phyloP scores from a whole-genome alignment of 2,797 vertebrate genomes.

The Gymnocypris eckloni region DNA sequence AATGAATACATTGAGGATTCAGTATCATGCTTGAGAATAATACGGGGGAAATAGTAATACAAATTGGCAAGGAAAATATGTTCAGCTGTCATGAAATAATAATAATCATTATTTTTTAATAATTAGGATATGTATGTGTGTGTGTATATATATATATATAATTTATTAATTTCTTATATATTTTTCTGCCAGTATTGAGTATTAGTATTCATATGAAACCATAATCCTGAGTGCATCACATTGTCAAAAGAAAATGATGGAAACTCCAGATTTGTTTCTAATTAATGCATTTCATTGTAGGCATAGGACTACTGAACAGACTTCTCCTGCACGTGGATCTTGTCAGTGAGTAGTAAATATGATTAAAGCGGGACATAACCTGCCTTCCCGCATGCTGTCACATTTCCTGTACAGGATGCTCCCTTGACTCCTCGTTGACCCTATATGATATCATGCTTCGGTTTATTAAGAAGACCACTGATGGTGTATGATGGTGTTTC shows the following conservation, averaged over 20 bases:
- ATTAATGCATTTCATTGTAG: neutral
- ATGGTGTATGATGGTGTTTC: conserved; percentile 16
- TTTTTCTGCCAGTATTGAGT: neutral
- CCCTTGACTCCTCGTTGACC: neutral
- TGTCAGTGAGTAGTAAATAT: conserved; percentile 20
- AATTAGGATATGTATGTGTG: no score
- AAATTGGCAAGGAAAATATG: no score
- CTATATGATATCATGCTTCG: conserved; percentile 17
- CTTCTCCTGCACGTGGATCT: conserved; percentile 10
- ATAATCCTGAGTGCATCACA: neutral
- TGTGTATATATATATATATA: no score
- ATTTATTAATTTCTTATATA: no score
- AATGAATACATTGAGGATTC: neutral
- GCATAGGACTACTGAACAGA: conserved; percentile 5
- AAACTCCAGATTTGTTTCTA: conserved; percentile 38
- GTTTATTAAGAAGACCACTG: conserved; percentile 24
- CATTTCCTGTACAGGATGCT: conserved; percentile 27
- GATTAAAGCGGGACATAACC: conserved; percentile 35
- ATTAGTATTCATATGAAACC: conserved; percentile 22
- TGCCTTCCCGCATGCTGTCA: conserved; percentile 26
- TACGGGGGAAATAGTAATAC: no score
- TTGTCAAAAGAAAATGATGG: conserved; percentile 12
- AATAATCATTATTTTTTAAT: no score
- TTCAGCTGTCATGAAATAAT: no score
- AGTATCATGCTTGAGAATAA: no score